Evolutionary conservation across 2,797 vertebrate genomes (phyloP).

Genomic region (Uromys caudimaculatus): DNA sequence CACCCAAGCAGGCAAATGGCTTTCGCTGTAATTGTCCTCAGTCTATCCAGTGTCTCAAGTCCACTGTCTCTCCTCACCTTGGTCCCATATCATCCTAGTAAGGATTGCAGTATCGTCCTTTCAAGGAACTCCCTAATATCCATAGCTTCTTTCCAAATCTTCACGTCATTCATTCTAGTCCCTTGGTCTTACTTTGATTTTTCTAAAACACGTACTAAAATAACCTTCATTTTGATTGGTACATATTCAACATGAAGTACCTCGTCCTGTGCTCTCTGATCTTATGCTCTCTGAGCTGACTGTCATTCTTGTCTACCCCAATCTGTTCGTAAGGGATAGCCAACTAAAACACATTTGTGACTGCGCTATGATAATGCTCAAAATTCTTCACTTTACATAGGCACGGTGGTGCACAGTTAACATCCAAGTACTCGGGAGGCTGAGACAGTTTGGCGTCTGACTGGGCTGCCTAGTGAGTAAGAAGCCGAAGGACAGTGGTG

Average conservation of each 20-base stretch:
- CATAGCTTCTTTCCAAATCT: background rate
- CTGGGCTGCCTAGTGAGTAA: background rate
- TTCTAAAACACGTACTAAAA: background rate
- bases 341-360: background rate
- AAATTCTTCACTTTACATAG: background rate
- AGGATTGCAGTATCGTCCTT: background rate
- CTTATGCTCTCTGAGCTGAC: background rate
- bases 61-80: background rate
- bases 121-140: background rate
- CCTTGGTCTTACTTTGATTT: constrained; percentile 1
- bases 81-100: background rate
- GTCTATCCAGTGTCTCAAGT: background rate
- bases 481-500: too few relatives aligned
- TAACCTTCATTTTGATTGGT: background rate
- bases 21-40: background rate
- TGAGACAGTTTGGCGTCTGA: background rate
- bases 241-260: background rate
- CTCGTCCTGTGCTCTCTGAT: background rate
- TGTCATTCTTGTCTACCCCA: background rate
- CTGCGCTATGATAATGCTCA: background rate
- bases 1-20: background rate
- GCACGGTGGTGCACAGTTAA: too few relatives aligned
- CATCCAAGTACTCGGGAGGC: too few relatives aligned
- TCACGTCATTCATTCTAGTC: background rate
- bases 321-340: background rate